phyloP scores from a whole-genome alignment of 2,888 invertebrate genomes.

The Deroplatys truncata region DNA sequence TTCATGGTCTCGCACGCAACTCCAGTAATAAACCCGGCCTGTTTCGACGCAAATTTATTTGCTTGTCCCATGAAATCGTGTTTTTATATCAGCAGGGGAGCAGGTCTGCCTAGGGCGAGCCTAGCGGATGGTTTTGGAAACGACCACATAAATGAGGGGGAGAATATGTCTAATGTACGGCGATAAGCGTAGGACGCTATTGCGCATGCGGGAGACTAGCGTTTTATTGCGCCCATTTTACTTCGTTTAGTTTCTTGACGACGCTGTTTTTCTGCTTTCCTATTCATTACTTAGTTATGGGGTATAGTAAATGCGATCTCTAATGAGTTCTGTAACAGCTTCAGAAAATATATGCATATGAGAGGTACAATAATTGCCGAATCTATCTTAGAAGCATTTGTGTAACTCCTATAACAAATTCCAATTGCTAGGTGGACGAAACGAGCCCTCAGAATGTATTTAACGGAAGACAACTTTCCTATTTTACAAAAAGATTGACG shows the following conservation, averaged over 20 bases:
- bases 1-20: neutral
- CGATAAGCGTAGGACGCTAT: neutral
- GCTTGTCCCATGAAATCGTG: neutral
- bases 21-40: neutral
- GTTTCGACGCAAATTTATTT: neutral
- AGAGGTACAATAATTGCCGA: too few relatives aligned
- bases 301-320: too few relatives aligned
- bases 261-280: neutral
- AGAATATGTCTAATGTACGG: neutral
- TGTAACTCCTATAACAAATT: too few relatives aligned
- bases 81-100: neutral
- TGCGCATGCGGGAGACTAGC: neutral
- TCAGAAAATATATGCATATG: too few relatives aligned
- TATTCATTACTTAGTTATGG: neutral
- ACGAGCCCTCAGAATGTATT: too few relatives aligned
- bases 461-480: too few relatives aligned
- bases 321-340: too few relatives aligned
- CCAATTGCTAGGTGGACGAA: too few relatives aligned
- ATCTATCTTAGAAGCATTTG: too few relatives aligned
- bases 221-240: neutral
- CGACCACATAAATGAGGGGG: neutral
- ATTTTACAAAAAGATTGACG: too few relatives aligned
- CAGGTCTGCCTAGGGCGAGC: neutral
- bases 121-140: neutral
- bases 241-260: neutral